Evolutionary conservation across 2,113 vertebrate species (phyloP).

Genomic region (Columba janthina): DNA sequence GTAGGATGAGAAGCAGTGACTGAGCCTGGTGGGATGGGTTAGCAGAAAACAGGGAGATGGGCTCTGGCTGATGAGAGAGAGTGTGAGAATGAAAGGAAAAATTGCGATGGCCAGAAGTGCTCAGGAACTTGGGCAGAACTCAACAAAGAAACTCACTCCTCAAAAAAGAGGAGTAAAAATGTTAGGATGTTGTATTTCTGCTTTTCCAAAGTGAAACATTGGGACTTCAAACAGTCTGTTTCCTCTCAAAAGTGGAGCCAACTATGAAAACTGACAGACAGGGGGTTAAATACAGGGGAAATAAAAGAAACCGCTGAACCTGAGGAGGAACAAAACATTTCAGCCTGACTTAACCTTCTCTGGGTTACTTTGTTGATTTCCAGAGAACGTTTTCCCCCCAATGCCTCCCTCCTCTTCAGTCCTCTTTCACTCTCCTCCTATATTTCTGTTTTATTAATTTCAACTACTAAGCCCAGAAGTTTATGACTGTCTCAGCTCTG

Average conservation of each 20-base stretch:
- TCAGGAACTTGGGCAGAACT: neutral
- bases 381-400: neutral
- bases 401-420: neutral
- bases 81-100: neutral
- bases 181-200: neutral
- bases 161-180: neutral
- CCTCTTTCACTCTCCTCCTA: neutral
- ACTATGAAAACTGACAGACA: neutral
- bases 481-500: neutral
- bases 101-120: neutral
- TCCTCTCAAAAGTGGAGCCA: neutral
- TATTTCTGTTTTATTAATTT: neutral
- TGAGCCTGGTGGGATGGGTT: neutral
- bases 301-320: slow-evolving; percentile 22
- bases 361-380: neutral
- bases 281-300: slow-evolving; percentile 8
- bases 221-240: neutral
- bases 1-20: neutral
- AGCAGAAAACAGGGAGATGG: neutral
- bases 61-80: neutral
- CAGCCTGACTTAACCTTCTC: neutral
- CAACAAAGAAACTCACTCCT: neutral
- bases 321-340: slow-evolving; percentile 11
- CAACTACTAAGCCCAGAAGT: neutral
- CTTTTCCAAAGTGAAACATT: neutral